These are phyloP conservation scores for Xestia rhomboidea DNA, from an alignment of 2,888 invertebrate species.

Conservation along the genomic window DNA sequence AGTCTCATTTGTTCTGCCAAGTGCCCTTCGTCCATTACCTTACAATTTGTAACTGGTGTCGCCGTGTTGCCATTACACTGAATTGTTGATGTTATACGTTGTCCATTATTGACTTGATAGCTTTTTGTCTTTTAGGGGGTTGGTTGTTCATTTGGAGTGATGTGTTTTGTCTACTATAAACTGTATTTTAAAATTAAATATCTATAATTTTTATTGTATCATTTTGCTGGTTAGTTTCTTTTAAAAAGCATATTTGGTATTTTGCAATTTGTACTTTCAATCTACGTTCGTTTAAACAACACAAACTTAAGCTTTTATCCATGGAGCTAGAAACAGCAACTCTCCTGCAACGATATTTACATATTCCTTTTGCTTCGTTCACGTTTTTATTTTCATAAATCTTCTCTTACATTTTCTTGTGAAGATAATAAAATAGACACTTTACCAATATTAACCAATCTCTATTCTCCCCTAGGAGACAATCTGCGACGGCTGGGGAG, in stretches of 20 bases:
- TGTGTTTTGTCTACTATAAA: slow-evolving; percentile 5
- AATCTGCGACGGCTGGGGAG: slow-evolving; percentile 89
- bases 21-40: slow-evolving; percentile 61
- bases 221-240: neutral
- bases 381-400: too few species aligned
- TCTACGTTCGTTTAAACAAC: neutral
- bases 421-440: too few species aligned
- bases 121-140: slow-evolving; percentile 38
- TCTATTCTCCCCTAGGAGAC: slow-evolving; percentile 76
- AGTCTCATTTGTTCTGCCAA: slow-evolving; percentile 51
- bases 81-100: slow-evolving; percentile 70
- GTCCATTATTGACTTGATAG: slow-evolving; percentile 54
- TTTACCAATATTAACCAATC: too few species aligned
- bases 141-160: neutral
- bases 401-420: too few species aligned
- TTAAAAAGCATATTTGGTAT: neutral
- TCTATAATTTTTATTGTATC: neutral
- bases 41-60: slow-evolving; percentile 65
- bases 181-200: neutral
- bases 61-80: slow-evolving; percentile 49
- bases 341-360: neutral
- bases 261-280: too few species aligned
- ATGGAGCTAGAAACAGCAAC: neutral
- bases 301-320: too few species aligned
- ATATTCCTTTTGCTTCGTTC: neutral